Evolutionary conservation across 2,888 invertebrate genomes (phyloP), one percentile per base, ranked within the genome.

Genomic region (Amphipyra tragopoginis): DNA sequence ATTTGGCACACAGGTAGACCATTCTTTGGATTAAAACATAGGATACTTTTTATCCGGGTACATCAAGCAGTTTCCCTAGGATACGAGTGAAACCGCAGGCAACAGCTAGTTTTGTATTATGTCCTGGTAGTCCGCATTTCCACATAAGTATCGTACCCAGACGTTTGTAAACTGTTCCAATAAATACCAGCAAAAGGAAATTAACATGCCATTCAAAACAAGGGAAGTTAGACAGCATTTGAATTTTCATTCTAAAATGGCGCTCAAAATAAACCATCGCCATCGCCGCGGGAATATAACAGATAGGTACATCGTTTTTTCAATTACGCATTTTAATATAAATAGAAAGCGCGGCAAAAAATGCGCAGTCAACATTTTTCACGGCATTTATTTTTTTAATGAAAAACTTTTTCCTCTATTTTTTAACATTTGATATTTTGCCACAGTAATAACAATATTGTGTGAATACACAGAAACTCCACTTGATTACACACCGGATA

Each of bases 301-400:
- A 42, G 14, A 43, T 33, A 65, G 13, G 10, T 33, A 26, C 48
- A 55, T 9, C 38, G 29, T 10, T 15, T 54, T 60, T 60, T 69
- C 63, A 69, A 69, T 69, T 57, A 69, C 50, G 36, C 40, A 44
- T 63, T 75, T 71, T 51, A 70, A 75, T 75, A 71, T 57, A 63
- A 51, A 75, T 52, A 55, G 21, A 62, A 45, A 56, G 21, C 14
- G 49, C 21, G 14, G 26, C 21, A 9, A 60, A 60, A 71, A 70
- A 54, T 43, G 43, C 50, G 44, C 62, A 0, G 39, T 13, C 8
- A 39, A 54, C 7, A 49, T 39, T 69, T 48, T 61, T 34, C 39
- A 42, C n/a, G 7, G 48, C 6, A 33, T 52, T 53, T 15, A 33
- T 29, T 59, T 51, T 65, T 49, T 59, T 53, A 34, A 38, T 36